phyloP scores from a whole-genome alignment of 2,113 vertebrate genomes.

The Chinchilla lanigera region DNA sequence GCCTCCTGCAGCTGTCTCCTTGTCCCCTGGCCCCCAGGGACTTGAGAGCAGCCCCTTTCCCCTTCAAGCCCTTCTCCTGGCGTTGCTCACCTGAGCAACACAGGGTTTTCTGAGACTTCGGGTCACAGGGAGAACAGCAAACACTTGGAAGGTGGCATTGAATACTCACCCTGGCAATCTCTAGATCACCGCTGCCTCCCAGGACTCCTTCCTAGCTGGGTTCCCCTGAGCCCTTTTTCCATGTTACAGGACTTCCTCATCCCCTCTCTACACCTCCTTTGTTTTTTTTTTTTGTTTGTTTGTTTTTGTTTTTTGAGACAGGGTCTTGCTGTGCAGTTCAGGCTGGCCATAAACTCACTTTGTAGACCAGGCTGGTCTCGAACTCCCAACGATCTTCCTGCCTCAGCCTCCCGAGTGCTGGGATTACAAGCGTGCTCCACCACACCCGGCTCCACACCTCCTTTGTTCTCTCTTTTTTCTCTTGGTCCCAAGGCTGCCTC shows the following conservation, averaged over 20 bases:
- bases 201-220: not conserved
- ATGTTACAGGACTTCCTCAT: not conserved
- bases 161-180: not conserved
- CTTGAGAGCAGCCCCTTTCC: not conserved
- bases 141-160: not conserved
- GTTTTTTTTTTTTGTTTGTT: too few species aligned
- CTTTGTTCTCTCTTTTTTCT: not conserved
- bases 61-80: not conserved
- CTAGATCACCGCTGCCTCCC: not conserved
- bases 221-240: not conserved
- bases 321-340: too few species aligned
- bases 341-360: too few species aligned
- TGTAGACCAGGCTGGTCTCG: too few species aligned
- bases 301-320: too few species aligned
- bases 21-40: not conserved
- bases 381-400: too few species aligned
- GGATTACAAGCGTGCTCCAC: too few species aligned
- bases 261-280: not conserved
- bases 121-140: not conserved
- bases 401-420: too few species aligned
- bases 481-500: too few species aligned
- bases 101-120: not conserved
- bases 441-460: fast-evolving
- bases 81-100: not conserved
- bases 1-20: too few species aligned